These are phyloP conservation scores for Botia almorhae DNA, from an alignment of 2,797 vertebrate species.

Conservation along the genomic window DNA sequence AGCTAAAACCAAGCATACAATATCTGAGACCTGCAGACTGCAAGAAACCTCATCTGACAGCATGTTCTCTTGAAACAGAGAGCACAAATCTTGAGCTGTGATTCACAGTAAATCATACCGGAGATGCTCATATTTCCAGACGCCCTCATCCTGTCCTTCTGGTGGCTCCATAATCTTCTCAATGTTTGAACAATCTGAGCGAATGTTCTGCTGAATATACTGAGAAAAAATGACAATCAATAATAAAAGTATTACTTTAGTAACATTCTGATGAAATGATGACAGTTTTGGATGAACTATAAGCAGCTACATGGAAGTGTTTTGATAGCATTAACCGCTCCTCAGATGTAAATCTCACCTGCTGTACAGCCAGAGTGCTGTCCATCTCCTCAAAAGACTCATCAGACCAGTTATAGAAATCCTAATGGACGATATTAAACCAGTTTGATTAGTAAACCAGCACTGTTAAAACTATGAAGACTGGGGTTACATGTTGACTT, in stretches of 20 bases:
- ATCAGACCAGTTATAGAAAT: constrained; percentile 99
- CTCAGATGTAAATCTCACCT: constrained; percentile 76
- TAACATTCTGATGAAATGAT: no score
- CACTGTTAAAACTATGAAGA: not conserved
- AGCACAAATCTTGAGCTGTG: not conserved
- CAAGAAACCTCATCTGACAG: not conserved
- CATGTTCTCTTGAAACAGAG: not conserved
- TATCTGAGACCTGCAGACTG: not conserved
- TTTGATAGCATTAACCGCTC: not conserved
- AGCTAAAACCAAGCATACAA: not conserved
- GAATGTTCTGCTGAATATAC: constrained; percentile 98
- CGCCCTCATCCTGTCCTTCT: constrained; percentile 97
- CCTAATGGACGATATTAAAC: constrained; percentile 71
- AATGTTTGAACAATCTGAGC: constrained; percentile 96
- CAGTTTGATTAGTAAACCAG: not conserved
- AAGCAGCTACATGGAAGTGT: not conserved
- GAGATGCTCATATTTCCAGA: constrained; percentile 99
- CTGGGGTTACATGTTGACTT: not conserved
- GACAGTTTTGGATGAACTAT: not conserved
- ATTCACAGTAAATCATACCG: constrained; percentile 74
- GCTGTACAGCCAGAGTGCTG: constrained; percentile 96
- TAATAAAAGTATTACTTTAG: not conserved
- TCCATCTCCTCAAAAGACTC: constrained; percentile 99
- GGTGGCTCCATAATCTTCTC: constrained; percentile 98
- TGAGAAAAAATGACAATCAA: constrained; percentile 62